These are phyloP conservation scores for Drosophila recens DNA, from an alignment of 2,888 invertebrate genomes.

Conservation along the genomic window DNA sequence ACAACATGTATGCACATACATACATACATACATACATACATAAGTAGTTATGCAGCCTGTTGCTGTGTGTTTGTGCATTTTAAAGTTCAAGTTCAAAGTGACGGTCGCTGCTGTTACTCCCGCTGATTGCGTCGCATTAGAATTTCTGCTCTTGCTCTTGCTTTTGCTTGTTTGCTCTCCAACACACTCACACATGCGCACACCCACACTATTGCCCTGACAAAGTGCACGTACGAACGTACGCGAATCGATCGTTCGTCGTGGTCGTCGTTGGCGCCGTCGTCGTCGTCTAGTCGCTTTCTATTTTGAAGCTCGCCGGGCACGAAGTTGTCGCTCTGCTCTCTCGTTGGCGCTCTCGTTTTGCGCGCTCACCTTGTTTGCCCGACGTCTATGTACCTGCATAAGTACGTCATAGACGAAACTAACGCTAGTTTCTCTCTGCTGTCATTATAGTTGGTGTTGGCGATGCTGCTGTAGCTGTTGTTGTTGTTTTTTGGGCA, in stretches of 20 bases:
- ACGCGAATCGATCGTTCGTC: slow-evolving; percentile 48
- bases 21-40: slow-evolving; percentile 11
- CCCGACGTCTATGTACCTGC: slow-evolving; percentile 28
- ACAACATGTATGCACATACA: slow-evolving; percentile 12
- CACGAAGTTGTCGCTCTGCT: slow-evolving; percentile 37
- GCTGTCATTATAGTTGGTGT: slow-evolving; percentile 28
- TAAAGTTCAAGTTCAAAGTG: slow-evolving; percentile 84
- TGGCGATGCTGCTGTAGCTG: slow-evolving; percentile 12
- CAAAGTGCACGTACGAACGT: slow-evolving; percentile 75
- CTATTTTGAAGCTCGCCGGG: slow-evolving; percentile 59
- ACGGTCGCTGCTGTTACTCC: slow-evolving; percentile 28
- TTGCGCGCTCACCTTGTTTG: slow-evolving; percentile 30
- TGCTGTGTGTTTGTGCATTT: slow-evolving; percentile 60
- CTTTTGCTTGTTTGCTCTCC: slow-evolving; percentile 41
- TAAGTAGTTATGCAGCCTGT: slow-evolving; percentile 38
- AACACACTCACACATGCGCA: slow-evolving; percentile 17
- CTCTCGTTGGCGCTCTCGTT: slow-evolving; percentile 44
- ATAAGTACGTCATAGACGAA: slow-evolving; percentile 66
- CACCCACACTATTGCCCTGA: slow-evolving; percentile 46
- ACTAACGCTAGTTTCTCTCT: slow-evolving; percentile 76
- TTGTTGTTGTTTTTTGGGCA: slow-evolving; percentile 47
- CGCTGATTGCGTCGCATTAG: slow-evolving; percentile 58
- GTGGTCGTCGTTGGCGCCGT: slow-evolving; percentile 25
- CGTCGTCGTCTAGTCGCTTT: slow-evolving; percentile 60
- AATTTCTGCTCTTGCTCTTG: slow-evolving; percentile 57